Conservation (phyloP, 2,797 vertebrate species). For the Potorous gilbertii region DNA sequence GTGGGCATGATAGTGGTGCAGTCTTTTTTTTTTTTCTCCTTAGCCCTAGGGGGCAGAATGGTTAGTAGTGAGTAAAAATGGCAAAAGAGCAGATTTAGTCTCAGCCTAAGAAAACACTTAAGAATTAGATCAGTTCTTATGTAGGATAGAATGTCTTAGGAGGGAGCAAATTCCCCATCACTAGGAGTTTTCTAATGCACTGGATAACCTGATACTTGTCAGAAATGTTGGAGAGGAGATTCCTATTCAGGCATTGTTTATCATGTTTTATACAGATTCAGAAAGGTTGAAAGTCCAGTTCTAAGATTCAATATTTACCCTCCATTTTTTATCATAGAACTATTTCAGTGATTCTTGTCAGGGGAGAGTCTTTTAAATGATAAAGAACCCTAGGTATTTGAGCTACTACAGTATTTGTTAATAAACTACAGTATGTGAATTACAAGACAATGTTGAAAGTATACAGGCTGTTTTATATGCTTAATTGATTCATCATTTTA, state of each 20-base stretch:
- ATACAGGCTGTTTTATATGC: slow-evolving; percentile 41
- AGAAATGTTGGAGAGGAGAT: neutral
- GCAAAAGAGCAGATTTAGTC: neutral
- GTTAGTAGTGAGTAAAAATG: neutral
- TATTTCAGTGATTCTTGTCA: neutral
- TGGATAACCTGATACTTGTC: neutral
- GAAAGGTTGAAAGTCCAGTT: neutral
- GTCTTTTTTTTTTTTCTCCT: neutral
- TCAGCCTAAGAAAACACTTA: neutral
- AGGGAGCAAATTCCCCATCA: neutral
- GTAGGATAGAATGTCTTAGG: neutral
- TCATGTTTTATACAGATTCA: neutral
- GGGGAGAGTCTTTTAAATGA: neutral
- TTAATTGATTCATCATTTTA: slow-evolving; percentile 45
- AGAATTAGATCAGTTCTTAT: neutral
- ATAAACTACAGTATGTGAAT: slow-evolving; percentile 41
- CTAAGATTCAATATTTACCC: neutral
- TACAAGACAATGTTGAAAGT: slow-evolving; percentile 19
- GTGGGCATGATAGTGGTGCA: neutral
- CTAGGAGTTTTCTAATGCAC: neutral
- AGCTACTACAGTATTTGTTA: neutral
- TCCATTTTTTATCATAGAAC: neutral
- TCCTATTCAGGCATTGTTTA: neutral
- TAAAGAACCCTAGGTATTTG: neutral
- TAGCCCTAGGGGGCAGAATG: neutral